phyloP scores from a whole-genome alignment of 1,140 invertebrate species.

The Coelopa frigida region DNA sequence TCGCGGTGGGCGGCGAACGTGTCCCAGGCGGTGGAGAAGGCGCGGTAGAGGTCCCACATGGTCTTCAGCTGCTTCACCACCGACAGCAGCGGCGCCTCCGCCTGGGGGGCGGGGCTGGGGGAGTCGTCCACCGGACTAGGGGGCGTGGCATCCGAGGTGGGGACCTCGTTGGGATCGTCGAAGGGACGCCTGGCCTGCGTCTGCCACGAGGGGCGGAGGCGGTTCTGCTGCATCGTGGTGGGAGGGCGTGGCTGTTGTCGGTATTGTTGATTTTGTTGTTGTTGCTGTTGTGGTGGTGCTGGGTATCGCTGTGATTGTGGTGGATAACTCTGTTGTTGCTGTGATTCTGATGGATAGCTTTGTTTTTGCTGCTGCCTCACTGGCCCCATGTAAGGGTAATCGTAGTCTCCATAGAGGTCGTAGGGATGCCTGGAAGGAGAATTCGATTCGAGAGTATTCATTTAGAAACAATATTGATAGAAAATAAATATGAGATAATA shows the following conservation, averaged over 20 bases:
- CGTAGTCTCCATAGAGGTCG: slow-evolving; percentile 10
- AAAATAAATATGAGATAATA: no score
- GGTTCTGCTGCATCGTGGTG: slow-evolving; percentile 2
- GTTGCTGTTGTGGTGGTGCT: not conserved
- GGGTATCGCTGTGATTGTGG: slow-evolving; percentile 1
- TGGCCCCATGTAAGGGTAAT: no score
- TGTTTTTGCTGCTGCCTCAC: no score
- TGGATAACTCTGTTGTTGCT: no score
- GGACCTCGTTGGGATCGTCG: not conserved
- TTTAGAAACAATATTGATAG: no score
- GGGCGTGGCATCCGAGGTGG: not conserved
- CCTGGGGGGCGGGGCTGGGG: not conserved
- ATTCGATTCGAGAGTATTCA: no score
- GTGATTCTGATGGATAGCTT: no score
- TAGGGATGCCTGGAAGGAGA: slow-evolving; percentile 8
- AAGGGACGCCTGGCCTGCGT: not conserved
- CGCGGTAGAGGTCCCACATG: slow-evolving; percentile 39
- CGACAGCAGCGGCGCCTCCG: slow-evolving; percentile 18
- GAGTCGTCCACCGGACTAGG: not conserved
- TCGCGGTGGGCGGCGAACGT: slow-evolving; percentile 25
- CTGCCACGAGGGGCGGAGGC: slow-evolving; percentile 1
- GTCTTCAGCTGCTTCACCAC: slow-evolving; percentile 32
- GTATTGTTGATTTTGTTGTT: not conserved
- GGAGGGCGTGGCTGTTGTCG: slow-evolving; percentile 4
- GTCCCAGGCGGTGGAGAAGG: slow-evolving; percentile 30